phyloP scores from a whole-genome alignment of 2,113 vertebrate genomes.

The Okapia johnstoni region DNA sequence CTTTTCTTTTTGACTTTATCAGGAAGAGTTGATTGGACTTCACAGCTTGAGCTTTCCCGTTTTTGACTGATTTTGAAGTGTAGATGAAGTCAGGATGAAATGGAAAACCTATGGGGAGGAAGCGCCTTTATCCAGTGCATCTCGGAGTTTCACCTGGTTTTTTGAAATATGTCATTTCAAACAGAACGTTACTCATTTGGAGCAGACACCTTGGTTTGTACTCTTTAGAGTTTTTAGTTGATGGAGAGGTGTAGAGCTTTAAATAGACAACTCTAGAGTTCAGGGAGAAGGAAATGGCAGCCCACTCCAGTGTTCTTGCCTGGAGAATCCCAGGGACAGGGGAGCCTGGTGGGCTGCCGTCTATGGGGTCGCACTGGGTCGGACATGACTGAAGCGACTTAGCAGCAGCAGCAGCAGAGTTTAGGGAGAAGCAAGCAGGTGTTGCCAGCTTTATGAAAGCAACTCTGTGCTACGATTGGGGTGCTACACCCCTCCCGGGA shows the following conservation, averaged over 20 bases:
- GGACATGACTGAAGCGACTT: too few species aligned
- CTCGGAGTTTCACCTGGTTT: background rate
- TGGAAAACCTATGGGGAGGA: background rate
- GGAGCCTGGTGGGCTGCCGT: too few species aligned
- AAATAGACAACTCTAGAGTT: background rate
- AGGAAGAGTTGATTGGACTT: background rate
- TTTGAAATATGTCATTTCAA: background rate
- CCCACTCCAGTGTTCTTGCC: too few species aligned
- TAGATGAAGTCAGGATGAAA: background rate
- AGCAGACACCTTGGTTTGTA: background rate
- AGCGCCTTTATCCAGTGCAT: accelerated
- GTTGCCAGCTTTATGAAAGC: background rate
- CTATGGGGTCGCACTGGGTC: too few species aligned
- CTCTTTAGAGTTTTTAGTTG: background rate
- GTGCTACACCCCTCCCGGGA: too few species aligned
- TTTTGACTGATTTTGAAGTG: background rate
- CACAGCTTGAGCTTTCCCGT: background rate
- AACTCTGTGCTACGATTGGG: accelerated
- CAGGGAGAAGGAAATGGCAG: background rate
- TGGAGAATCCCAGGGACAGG: too few species aligned
- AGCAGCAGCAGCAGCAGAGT: too few species aligned
- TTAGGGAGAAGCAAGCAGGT: background rate
- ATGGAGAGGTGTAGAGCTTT: background rate
- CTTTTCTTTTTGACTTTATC: background rate
- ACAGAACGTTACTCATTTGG: background rate